A percentile compares a stretch with the other conserved stretches of the same genome.
phyloP scores from a whole-genome alignment of 2,888 invertebrate species.

The Anorthoa munda region DNA sequence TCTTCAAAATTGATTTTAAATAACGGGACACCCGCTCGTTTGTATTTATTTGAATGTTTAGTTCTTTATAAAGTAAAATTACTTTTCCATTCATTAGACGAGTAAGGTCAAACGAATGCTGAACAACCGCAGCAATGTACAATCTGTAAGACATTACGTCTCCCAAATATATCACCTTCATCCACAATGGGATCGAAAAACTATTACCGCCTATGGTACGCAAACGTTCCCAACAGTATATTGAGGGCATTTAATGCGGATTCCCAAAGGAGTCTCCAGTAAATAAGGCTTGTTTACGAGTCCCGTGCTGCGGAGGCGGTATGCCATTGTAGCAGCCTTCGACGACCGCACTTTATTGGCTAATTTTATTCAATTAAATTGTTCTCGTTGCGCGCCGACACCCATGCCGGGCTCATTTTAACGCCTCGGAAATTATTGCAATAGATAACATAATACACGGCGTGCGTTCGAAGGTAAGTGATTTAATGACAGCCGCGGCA shows the following conservation, averaged over 20 bases:
- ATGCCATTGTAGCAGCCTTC: conserved; percentile 88
- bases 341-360: conserved; percentile 88
- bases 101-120: conserved; percentile 36
- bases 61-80: neutral
- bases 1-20: conserved; percentile 75
- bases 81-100: conserved; percentile 33
- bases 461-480: conserved; percentile 71
- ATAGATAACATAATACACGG: conserved; percentile 83
- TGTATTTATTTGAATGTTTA: conserved; percentile 27
- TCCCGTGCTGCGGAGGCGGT: conserved; percentile 78
- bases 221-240: conserved; percentile 78
- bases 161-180: conserved; percentile 66
- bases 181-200: conserved; percentile 75
- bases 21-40: conserved; percentile 64
- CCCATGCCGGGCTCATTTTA: conserved; percentile 79
- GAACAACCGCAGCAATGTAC: conserved; percentile 57
- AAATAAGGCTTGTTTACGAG: conserved; percentile 87
- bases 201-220: conserved; percentile 77
- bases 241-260: conserved; percentile 84
- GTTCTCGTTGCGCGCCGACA: conserved; percentile 81
- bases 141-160: conserved; percentile 60
- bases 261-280: conserved; percentile 82
- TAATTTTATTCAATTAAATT: conserved; percentile 91
- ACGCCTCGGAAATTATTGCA: conserved; percentile 86
- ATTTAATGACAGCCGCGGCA: conserved; percentile 74